phyloP scores from a whole-genome alignment of 2,113 vertebrate genomes.

The Sula dactylatra region DNA sequence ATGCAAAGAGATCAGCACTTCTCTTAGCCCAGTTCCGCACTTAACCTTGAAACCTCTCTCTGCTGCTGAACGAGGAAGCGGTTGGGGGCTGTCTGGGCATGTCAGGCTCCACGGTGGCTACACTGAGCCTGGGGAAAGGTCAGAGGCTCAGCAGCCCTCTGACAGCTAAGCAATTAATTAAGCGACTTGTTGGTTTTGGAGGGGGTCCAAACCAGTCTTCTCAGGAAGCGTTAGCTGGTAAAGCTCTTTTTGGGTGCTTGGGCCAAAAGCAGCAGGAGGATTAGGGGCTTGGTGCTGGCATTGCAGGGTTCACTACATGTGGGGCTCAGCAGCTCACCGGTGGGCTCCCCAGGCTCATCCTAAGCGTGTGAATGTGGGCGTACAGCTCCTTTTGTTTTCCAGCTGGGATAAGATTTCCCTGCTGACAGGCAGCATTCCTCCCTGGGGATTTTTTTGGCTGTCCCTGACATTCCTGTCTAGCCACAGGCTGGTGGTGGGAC shows the following conservation, averaged over 20 bases:
- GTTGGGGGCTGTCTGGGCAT: background rate
- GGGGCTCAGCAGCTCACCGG: background rate
- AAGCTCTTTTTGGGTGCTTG: background rate
- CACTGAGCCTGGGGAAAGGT: background rate
- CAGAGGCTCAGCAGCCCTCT: background rate
- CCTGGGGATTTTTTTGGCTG: background rate
- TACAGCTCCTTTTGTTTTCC: background rate
- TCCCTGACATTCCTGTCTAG: background rate
- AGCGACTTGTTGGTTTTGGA: background rate
- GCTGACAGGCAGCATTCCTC: background rate
- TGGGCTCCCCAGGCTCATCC: background rate
- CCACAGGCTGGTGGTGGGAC: background rate
- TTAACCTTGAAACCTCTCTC: background rate
- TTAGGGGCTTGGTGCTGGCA: background rate
- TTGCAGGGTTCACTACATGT: accelerated
- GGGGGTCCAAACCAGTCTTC: background rate
- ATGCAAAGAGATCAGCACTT: background rate
- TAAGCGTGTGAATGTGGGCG: background rate
- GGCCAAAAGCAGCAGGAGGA: background rate
- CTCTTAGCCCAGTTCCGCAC: accelerated
- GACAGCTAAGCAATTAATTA: background rate
- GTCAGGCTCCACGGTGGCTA: background rate
- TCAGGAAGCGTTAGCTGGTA: background rate
- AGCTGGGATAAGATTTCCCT: background rate
- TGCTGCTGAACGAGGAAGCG: background rate